Evolutionary conservation across 1,140 invertebrate genomes (phyloP), one percentile per base, ranked within the genome.

Genomic region (Gryllus bimaculatus): DNA sequence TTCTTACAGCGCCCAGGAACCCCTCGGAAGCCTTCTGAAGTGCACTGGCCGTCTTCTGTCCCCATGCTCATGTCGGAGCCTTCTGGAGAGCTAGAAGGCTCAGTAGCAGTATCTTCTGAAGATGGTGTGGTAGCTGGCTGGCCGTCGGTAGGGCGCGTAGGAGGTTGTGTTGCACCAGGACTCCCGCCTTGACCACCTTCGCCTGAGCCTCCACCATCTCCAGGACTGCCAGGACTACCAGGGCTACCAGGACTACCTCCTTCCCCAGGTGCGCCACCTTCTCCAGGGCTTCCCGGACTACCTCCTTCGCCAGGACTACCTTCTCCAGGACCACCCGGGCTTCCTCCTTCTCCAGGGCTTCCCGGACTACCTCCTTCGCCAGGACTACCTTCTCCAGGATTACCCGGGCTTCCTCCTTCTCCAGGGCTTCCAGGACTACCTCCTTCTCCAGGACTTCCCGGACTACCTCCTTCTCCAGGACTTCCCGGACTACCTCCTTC

Each of bases 1-100:
- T 89, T 90, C 77, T 87, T 86, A 81, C 92, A 93, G 81, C 92
- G 87, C 21, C 87, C 86, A 54, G 85, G 82, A 82, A 92, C 87
- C 8, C 87, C 86, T 80, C 89, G 78, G 81, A 85, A 86, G 12
- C 85, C 85, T 82, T 84, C 84, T 76, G 80, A 77, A 48, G 66
- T 78, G 73, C 82, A 82, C 73, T 49, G 47, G 0, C 18, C 18
- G 10, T 66, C 54, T 13, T 66, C 54, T 66, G 18, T 18, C 7
- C 18, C 54, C 10, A 13, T 66, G 18, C 54, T 66, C 54, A 18
- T 13, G 10, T 15, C n/a, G 26, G 8, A 15, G 8, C 20, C 26
- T 7, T 76, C 75, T 76, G 76, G 15, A 48, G n/a, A 8, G 7
- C 8, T 18, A 21, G 13, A 26, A 0, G 20, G 26, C 20, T 48